Evolutionary conservation across 2,113 vertebrate species (phyloP), one percentile per base, ranked within the genome.

Genomic region (Xiphophorus maculatus): DNA sequence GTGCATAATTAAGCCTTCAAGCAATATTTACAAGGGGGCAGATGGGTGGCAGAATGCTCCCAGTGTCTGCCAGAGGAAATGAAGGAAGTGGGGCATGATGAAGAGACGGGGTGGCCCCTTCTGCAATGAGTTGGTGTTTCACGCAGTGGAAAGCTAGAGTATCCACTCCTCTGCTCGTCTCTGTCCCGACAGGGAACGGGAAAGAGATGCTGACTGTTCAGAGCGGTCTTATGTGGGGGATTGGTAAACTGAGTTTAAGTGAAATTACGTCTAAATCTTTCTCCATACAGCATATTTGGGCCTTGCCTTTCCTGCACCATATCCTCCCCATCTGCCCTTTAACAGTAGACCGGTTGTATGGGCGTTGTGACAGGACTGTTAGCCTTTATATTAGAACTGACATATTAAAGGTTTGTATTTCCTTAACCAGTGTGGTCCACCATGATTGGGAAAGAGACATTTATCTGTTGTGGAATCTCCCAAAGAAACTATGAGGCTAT

Each of bases 21-120:
- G 93, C 93, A 92, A 93, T 93, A 95, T 95, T 94, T 95, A 94
- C 92, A 90, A 87, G 88, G 64, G 84, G 83, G 88, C 83, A 89
- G 91, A 89, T 90, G 83, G 88, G 87, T 82, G 83, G 84, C 88
- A 95, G 91, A 95, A 94, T 92, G 90, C 86, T 87, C 85, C 86
- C 93, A 91, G 87, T 94, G 94, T 95, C 94, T 90, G 82, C 82
- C 81, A 75, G 83, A 89, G 88, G 91, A 90, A 88, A 91, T 88
- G 84, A 89, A 87, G 89, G 86, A 89, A 90, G 84, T 87, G 85
- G 86, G 82, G 81, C 81, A 89, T 89, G 89, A 91, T 92, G 92
- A 87, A 90, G 88, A 91, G 90, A 89, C 85, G 86, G 79, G 67
- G 77, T 80, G 76, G 76, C 74, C 69, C 22, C 68, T 32, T 73